phyloP scores from a whole-genome alignment of 2,888 invertebrate genomes.

The Cheiracanthium punctorium region DNA sequence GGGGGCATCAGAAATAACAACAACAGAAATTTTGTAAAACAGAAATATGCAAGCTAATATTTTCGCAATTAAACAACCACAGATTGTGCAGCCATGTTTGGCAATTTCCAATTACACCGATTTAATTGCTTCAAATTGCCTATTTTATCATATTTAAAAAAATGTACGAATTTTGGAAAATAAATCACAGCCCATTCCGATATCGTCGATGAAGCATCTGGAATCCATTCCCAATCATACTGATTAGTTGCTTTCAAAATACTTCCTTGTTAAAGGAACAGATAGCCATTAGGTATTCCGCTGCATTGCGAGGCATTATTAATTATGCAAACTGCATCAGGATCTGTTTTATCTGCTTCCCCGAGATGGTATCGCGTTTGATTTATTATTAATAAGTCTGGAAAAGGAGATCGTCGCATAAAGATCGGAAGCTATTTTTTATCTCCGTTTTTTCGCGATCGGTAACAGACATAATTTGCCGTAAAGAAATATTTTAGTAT shows the following conservation, averaged over 20 bases:
- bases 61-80: no score
- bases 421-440: not conserved
- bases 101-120: no score
- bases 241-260: not conserved
- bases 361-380: not conserved
- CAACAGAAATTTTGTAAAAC: no score
- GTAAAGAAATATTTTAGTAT: not conserved
- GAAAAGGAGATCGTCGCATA: not conserved
- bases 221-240: no score
- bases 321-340: not conserved
- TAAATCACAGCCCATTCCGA: no score
- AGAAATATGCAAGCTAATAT: no score
- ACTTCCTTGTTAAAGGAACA: not conserved
- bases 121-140: no score
- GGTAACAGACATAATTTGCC: not conserved
- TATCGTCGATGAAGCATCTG: no score
- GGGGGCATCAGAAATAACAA: no score
- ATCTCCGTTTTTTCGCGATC: not conserved
- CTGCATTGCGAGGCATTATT: not conserved
- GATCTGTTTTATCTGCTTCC: not conserved
- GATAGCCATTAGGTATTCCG: not conserved
- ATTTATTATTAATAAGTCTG: not conserved
- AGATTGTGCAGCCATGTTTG: no score
- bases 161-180: no score
- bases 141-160: no score